Evolutionary conservation across 1,140 invertebrate species (phyloP).

Genomic region (Neuroterus valhalla): DNA sequence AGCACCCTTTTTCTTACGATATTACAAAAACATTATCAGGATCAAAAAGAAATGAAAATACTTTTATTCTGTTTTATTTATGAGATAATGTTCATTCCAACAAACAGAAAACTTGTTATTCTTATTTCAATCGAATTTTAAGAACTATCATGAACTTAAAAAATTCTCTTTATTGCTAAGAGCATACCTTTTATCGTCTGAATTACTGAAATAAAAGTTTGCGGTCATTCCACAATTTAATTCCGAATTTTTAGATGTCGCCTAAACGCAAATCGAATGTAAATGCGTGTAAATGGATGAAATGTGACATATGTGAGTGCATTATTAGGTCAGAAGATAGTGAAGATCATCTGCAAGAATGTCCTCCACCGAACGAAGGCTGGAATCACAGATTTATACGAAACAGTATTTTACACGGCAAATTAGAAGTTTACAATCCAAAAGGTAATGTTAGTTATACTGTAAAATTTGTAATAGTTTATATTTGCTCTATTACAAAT

Average conservation of each 20-base stretch:
- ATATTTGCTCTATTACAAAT: background rate
- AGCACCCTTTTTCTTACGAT: no score
- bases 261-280: constrained; percentile 64
- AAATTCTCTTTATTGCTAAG: no score
- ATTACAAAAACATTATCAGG: no score
- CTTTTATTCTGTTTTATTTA: no score
- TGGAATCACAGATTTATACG: constrained; percentile 72
- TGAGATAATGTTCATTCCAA: no score
- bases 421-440: constrained; percentile 67
- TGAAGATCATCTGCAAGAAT: constrained; percentile 63
- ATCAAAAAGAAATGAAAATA: no score
- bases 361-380: constrained; percentile 67
- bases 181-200: no score
- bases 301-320: constrained; percentile 67
- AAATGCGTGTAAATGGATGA: constrained; percentile 56
- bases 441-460: constrained; percentile 63
- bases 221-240: background rate
- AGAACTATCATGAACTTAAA: no score
- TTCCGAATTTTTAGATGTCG: constrained; percentile 55
- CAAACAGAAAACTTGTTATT: no score
- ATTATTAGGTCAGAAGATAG: constrained; percentile 61
- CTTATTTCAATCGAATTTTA: no score
- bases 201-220: no score
- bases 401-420: constrained; percentile 67
- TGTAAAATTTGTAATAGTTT: constrained; percentile 16